Base-by-base conservation (phyloP, 2,797 vertebrate species). In the Geotrypetes seraphini region DNA sequence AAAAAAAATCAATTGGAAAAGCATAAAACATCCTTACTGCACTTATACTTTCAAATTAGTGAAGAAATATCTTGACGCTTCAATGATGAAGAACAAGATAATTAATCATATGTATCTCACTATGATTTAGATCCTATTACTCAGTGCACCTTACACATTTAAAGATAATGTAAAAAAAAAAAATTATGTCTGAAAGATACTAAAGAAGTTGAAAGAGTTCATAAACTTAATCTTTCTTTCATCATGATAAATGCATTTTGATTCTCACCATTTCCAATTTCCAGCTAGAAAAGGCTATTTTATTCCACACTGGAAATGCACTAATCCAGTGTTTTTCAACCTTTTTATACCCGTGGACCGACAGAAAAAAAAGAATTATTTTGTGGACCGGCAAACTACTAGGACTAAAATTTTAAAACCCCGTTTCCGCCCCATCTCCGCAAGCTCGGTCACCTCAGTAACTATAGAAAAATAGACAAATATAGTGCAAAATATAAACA, bases 221-320 rank as follows among this genome's bases (percentile, higher is more conserved):
- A 35, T 23, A 47, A 47, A 58, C 54, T 13, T 21, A 51, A 57
- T 50, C 53, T 57, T 27, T 50, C 53, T 57, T 27, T 32, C 43
- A 47, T 47, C 61, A 50, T 54, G 49, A 64, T 50, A 64, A 54
- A 61, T 52, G 16, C 50, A 67, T 64, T 59, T 67, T 61, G 61
- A 61, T 61, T 67, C 52, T 41, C 42, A 41, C 33, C 59, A 54
- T 64, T 61, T 64, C 64, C 57, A 59, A 52, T 59, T 61, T 67
- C 54, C 47, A 23, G 46, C 52, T 41, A 16, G 33, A 35, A 43
- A 59, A 61, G 28, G 33, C 39, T 45, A 37, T 36, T 50, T 57
- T n/a, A n/a, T 54, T 48, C 39, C 18, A 33, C 26, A 57, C 22
- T 47, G 25, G 54, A 54, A 64, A 52, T 38, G 50, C 42, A 54